These are phyloP conservation scores for Drosophila subsilvestris DNA, from an alignment of 2,888 invertebrate genomes.

Conservation along the genomic window DNA sequence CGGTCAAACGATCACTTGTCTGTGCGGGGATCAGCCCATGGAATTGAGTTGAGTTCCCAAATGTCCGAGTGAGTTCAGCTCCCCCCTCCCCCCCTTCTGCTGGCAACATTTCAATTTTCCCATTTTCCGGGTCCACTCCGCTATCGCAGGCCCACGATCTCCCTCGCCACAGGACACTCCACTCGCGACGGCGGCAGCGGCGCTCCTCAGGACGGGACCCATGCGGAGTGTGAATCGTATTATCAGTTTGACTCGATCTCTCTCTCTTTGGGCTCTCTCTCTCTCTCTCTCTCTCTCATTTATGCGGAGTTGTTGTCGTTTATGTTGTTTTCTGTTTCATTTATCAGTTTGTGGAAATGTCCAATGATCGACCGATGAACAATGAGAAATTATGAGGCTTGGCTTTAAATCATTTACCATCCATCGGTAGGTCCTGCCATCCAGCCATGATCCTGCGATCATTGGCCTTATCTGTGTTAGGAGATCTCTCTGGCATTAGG, in stretches of 20 bases:
- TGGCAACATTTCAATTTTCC: conserved; percentile 66
- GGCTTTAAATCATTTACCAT: conserved; percentile 76
- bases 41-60: conserved; percentile 12
- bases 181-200: conserved; percentile 21
- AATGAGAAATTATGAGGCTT: conserved; percentile 79
- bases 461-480: conserved; percentile 41
- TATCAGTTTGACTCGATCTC: conserved; percentile 76
- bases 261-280: conserved; percentile 17
- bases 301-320: conserved; percentile 59
- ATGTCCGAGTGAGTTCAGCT: conserved; percentile 1
- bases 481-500: conserved; percentile 45
- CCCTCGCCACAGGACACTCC: conserved; percentile 57
- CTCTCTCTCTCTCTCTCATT: conserved; percentile 12
- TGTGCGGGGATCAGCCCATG: background rate
- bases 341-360: conserved; percentile 73
- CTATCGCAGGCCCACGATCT: conserved; percentile 60
- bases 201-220: conserved; percentile 46
- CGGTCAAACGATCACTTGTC: conserved; percentile 42
- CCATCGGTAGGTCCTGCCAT: background rate
- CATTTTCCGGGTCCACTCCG: conserved; percentile 20
- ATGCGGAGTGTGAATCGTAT: conserved; percentile 78
- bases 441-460: conserved; percentile 31
- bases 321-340: conserved; percentile 73
- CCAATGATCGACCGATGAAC: conserved; percentile 59
- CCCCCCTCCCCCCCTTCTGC: background rate